Conservation (phyloP, 1,140 invertebrate species). For the Zeugodacus cucurbitae region DNA sequence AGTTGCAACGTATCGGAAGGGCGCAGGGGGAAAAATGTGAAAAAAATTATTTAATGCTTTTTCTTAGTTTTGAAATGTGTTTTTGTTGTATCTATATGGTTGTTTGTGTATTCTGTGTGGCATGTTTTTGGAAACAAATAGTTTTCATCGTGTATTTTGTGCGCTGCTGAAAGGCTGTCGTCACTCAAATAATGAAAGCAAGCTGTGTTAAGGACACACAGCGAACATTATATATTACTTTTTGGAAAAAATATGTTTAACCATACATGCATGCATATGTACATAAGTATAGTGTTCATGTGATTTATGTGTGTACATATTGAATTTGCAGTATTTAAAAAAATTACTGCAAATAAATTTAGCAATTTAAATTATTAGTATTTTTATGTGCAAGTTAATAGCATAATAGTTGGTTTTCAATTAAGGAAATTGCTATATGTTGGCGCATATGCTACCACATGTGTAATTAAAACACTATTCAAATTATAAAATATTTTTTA, state of each 20-base stretch:
- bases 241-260: neutral
- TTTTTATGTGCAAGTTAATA: neutral
- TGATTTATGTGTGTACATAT: neutral
- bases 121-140: too few species aligned
- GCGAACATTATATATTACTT: neutral
- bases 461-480: neutral
- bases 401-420: neutral
- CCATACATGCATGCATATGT: neutral
- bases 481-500: too few species aligned
- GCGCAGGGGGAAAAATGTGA: neutral
- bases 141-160: neutral
- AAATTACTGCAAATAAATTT: neutral
- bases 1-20: neutral
- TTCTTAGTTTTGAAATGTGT: neutral
- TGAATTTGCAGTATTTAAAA: neutral
- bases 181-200: neutral
- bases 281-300: neutral
- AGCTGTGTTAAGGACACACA: neutral
- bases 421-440: neutral
- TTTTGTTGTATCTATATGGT: neutral
- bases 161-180: neutral
- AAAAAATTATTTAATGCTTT: neutral
- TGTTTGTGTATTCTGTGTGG: neutral
- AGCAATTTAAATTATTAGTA: too few species aligned
- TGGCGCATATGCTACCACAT: neutral